Evolutionary conservation across 2,113 vertebrate genomes (phyloP), one percentile per base, ranked within the genome.

Genomic region (Phocoena sinus): DNA sequence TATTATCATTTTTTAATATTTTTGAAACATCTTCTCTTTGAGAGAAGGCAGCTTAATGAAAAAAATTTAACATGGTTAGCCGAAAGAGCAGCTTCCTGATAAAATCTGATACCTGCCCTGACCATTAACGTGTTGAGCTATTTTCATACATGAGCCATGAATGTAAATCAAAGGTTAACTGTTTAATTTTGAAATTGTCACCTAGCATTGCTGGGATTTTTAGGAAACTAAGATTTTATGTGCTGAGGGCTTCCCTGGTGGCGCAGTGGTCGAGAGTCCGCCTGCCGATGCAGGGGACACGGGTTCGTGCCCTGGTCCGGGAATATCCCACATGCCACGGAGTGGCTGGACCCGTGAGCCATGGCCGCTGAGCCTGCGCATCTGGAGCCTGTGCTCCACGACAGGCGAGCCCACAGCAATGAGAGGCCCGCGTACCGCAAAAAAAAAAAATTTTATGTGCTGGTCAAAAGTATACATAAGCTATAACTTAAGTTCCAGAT

Each of bases 211-310:
- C 25, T 65, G 28, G 67, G 58, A 36, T 36, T 89, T 56, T 44
- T 95, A 56, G 79, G 93, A 74, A 82, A 82, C 36, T 65, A 71
- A 81, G 93, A 73, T 89, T 82, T 89, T 89, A 63, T 38, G 41
- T 81, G 31, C 12, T 67, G n/a, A 50, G 47, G 47, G 47, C 47
- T 50, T 50, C 47, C 47, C 47, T 50, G 47, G 47, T 50, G 47
- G 47, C 1, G 47, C 13, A 50, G 47, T 50, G 13, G 47, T 14
- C 3, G 3, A 50, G 13, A 50, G 47, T 14, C 13, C 3, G 12
- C 47, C 47, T 50, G 47, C 47, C 3, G 13, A 50, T 4, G 47
- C 47, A 14, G 47, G 47, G 47, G 47, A 50, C 47, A 14, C 1
- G 47, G 47, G 47, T 50, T 50, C 13, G 3, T 50, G 47, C 12